Conservation (phyloP, 1,140 invertebrate genomes). For the Sycobia sp. region DNA sequence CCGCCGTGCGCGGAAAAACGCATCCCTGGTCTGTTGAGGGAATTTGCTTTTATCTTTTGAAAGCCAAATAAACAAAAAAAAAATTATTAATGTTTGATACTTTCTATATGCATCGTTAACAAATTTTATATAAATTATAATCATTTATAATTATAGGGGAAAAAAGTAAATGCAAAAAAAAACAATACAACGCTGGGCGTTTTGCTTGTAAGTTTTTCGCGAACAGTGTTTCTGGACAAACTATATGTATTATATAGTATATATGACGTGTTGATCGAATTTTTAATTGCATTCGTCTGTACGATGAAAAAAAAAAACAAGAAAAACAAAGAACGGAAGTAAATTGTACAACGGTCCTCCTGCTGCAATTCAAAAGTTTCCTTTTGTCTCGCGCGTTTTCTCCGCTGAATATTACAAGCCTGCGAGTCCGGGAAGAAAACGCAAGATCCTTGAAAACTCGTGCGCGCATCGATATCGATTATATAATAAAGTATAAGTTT, state of each 20-base stretch:
- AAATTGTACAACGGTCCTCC: no score
- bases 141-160: not conserved
- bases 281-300: slow-evolving; percentile 14
- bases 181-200: slow-evolving; percentile 34
- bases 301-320: no score
- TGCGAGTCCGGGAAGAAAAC: slow-evolving; percentile 8
- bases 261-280: slow-evolving; percentile 17
- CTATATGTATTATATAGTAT: not conserved
- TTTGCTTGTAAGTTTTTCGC: slow-evolving; percentile 16
- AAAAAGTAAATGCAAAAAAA: slow-evolving; percentile 15
- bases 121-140: slow-evolving; percentile 17
- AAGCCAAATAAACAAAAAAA: no score
- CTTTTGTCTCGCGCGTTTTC: slow-evolving; percentile 17
- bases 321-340: no score
- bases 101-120: slow-evolving; percentile 15
- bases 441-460: slow-evolving; percentile 30
- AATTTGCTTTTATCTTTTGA: not conserved
- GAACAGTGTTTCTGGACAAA: no score
- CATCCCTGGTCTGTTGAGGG: no score
- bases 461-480: not conserved
- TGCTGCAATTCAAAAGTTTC: slow-evolving; percentile 38
- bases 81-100: slow-evolving; percentile 12
- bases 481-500: slow-evolving; percentile 10
- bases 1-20: no score
- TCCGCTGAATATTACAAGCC: no score